phyloP scores from a whole-genome alignment of 2,888 invertebrate species.

The Muschampia plurimacula region DNA sequence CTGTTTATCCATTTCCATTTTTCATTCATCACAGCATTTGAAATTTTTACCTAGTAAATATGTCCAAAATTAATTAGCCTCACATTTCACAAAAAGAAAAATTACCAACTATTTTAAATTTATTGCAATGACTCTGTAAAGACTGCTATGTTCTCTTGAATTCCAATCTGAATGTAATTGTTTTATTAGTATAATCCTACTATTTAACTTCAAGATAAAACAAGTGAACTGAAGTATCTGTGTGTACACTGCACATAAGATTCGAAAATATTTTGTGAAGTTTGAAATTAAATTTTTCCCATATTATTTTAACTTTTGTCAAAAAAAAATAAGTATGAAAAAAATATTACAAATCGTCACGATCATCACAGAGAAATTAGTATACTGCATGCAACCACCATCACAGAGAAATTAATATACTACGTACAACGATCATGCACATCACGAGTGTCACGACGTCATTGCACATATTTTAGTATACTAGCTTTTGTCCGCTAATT shows the following conservation, averaged over 20 bases:
- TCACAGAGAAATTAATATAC: no score
- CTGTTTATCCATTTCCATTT: slow-evolving; percentile 37
- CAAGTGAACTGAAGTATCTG: slow-evolving; percentile 44
- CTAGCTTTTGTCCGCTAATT: no score
- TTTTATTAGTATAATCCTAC: slow-evolving; percentile 49
- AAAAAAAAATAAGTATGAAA: no score
- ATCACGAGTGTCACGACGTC: no score
- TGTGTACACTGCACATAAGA: not conserved
- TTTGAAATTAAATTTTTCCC: not conserved
- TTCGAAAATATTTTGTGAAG: slow-evolving; percentile 1
- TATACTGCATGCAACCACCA: no score
- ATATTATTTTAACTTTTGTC: not conserved
- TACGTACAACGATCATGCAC: no score
- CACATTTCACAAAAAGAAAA: slow-evolving; percentile 7
- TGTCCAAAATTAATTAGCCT: no score
- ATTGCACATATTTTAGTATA: no score
- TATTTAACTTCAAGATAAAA: slow-evolving; percentile 47
- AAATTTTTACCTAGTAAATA: no score
- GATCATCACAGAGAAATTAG: no score
- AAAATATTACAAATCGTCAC: no score
- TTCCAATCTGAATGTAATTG: slow-evolving; percentile 46
- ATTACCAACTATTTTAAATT: not conserved
- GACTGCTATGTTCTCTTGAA: slow-evolving; percentile 32
- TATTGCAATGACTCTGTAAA: slow-evolving; percentile 8
- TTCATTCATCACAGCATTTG: not conserved